Evolutionary conservation across 2,797 vertebrate species (phyloP), one percentile per base, ranked within the genome.

Genomic region (Rallus crepitans): DNA sequence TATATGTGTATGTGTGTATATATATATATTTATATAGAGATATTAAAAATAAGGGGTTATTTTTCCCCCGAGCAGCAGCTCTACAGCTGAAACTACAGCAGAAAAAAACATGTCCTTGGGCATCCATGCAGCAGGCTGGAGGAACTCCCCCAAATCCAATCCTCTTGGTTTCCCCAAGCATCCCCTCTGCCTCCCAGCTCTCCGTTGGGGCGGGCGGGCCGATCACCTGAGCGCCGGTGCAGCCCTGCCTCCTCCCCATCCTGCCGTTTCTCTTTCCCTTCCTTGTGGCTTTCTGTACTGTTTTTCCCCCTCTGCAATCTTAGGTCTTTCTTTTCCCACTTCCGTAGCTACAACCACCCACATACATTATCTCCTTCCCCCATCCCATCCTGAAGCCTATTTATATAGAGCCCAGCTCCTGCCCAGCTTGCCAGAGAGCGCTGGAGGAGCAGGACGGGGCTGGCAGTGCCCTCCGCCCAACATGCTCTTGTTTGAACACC

Each of bases 291-390:
- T 87, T 23, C n/a, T 57, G 71, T 47, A 11, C 71, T 76, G 94
- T 94, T 96, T 96, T 96, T 94, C 87, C 95, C 96, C 91, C 89
- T 88, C 89, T 64, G 68, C 70, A 40, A 35, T 48, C 89, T 75
- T 82, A 75, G 40, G 72, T 53, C 72, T 93, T 77, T 91, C 87
- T 85, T 96, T 88, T 97, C 95, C 91, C 96, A 97, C 96, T 96
- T 96, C 96, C 87, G 72, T 92, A 94, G 94, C 90, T 59, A 37
- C 64, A 1, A 81, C 90, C 95, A 93, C 91, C 96, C 96, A 93
- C 95, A 82, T 48, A 82, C 59, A 4, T 63, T 97, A 97, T 97
- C 96, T 96, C 84, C 95, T 97, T 96, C 96, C 96, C 89, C 95
- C 72, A 25, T 40, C 89, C 93, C 91, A 89, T 93, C 82, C 94